Evolutionary conservation across 1,140 invertebrate genomes (phyloP), one percentile per base, ranked within the genome.

Genomic region (Nasonia giraulti): DNA sequence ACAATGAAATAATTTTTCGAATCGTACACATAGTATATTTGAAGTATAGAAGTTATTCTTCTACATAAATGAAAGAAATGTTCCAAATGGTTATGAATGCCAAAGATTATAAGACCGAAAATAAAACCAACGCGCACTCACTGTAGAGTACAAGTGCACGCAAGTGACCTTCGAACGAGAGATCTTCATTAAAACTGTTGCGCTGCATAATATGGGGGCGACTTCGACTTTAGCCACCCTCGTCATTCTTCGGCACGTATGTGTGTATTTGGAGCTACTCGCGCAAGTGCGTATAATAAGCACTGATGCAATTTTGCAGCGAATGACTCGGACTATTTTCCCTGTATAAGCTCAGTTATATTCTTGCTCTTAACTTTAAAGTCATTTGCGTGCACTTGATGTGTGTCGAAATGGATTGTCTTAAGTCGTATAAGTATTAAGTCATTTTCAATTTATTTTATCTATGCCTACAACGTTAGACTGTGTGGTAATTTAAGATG

Each of bases 201-300:
- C 50, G 86, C 33, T 88, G 87, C 85, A 89, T 90, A 50, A 17
- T 50, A 90, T 47, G 10, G 62, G 82, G 14, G 68, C 80, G 80
- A 17, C 14, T 33, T 62, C 50, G 84, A 88, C 86, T 89, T 87
- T 87, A 91, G 89, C 89, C 88, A 90, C 90, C 89, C 89, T 89
- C 84, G 78, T 89, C 86, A 90, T 89, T 89, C 87, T 89, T 86
- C 80, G 80, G 89, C 90, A 91, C 89, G 90, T 91, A 91, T 77
- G 47, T 14, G 47, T 12, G 14, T 50, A 50, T 50, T 84, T 17
- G 84, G 33, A 78, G 55, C 14, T 50, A 50, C 47, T 44, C 40
- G 6, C 40, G 40, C 12, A 0, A 17, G 76, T 50, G 62, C 73
- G 79, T 76, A 87, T 86, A 86, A 88, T 88, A 87, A 81, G 85